Evolutionary conservation across 1,140 invertebrate genomes (phyloP).

Genomic region (Bilobella aurantiaca): DNA sequence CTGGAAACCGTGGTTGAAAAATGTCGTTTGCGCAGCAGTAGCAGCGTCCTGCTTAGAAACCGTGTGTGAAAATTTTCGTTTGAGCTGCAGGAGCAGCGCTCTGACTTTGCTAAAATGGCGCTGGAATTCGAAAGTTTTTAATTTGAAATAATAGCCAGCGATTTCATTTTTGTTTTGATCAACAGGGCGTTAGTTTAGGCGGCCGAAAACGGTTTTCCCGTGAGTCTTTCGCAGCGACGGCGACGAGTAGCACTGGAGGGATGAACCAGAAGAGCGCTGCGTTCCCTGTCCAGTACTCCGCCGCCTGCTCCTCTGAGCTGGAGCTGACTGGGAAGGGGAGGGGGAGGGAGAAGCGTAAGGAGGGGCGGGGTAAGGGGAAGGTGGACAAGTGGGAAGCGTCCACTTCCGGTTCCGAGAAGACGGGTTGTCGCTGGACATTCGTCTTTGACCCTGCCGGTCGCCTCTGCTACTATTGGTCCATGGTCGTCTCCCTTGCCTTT

Average conservation of each 20-base stretch:
- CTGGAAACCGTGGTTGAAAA: too few species aligned
- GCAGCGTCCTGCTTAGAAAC: too few species aligned
- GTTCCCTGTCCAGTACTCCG: constrained; percentile 27
- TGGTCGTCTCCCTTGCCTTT: constrained; percentile 94
- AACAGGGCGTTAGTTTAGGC: constrained; percentile 32
- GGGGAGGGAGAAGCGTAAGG: constrained; percentile 39
- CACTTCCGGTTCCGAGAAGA: constrained; percentile 37
- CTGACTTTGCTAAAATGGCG: too few species aligned
- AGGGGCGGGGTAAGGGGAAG: constrained; percentile 39
- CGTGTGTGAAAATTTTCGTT: too few species aligned
- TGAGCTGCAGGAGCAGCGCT: too few species aligned
- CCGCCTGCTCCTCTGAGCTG: constrained; percentile 50
- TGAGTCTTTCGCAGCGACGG: constrained; percentile 61
- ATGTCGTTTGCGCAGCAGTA: too few species aligned
- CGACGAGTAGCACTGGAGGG: constrained; percentile 51
- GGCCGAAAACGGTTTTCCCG: constrained; percentile 50
- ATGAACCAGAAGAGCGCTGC: constrained; percentile 29
- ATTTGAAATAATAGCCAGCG: not conserved
- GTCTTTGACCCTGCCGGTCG: constrained; percentile 84
- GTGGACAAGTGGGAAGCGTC: constrained; percentile 41
- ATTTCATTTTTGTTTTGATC: constrained; percentile 8
- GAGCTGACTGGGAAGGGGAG: constrained; percentile 57
- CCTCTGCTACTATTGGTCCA: constrained; percentile 90
- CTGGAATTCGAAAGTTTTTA: too few species aligned
- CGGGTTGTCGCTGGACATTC: constrained; percentile 63